Evolutionary conservation across 2,113 vertebrate species (phyloP).

Genomic region (Helogale parvula): DNA sequence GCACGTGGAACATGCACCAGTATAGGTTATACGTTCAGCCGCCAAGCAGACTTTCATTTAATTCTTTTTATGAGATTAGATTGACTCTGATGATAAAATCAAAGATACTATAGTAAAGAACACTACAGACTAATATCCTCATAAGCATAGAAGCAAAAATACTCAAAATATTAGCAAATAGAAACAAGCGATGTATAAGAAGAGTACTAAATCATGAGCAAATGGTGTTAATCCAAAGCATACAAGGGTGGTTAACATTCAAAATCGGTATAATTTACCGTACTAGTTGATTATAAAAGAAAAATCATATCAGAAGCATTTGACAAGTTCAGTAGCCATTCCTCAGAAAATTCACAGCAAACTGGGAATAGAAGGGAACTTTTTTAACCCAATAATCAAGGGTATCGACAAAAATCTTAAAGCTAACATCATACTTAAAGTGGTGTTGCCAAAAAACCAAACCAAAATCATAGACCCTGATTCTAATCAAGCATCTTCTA

Average conservation of each 20-base stretch:
- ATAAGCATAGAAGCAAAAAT: not conserved
- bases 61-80: not conserved
- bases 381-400: not conserved
- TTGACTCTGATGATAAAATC: constrained; percentile 9
- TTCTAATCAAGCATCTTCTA: not conserved
- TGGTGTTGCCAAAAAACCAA: not conserved
- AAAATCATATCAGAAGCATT: constrained; percentile 19
- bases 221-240: not conserved
- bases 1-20: too few relatives aligned
- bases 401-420: not conserved
- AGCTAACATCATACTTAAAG: not conserved
- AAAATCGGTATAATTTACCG: not conserved
- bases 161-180: constrained; percentile 14
- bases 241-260: not conserved
- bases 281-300: not conserved
- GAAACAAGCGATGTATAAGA: not conserved
- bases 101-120: constrained; percentile 11
- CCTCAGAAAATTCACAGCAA: not conserved
- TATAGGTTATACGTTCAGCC: not conserved
- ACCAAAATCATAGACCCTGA: not conserved
- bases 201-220: not conserved
- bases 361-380: not conserved
- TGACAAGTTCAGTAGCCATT: not conserved
- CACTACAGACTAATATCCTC: not conserved
- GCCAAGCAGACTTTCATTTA: not conserved